Evolutionary conservation across 2,113 vertebrate genomes (phyloP).

Genomic region (Zosterops borbonicus): DNA sequence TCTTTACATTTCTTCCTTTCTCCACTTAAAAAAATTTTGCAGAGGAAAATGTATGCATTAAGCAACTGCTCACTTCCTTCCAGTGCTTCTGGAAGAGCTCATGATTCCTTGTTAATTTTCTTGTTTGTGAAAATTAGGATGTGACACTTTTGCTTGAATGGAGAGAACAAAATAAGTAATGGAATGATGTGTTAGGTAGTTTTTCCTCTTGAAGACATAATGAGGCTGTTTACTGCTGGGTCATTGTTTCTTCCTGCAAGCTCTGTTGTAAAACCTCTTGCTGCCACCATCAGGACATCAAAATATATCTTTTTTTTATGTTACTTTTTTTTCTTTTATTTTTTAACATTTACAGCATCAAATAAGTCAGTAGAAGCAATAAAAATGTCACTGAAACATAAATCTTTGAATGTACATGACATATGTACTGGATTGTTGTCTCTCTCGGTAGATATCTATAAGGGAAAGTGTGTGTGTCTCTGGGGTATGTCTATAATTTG

Average conservation of each 20-base stretch:
- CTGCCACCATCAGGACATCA: constrained; percentile 54
- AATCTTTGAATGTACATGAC: background rate
- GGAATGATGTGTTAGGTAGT: background rate
- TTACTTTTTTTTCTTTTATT: background rate
- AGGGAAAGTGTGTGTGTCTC: background rate
- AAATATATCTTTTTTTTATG: background rate
- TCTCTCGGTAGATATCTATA: background rate
- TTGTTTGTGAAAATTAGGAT: background rate
- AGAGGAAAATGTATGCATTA: background rate
- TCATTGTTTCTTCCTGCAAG: background rate
- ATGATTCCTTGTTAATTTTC: background rate
- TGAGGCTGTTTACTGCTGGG: constrained; percentile 1
- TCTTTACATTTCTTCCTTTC: background rate
- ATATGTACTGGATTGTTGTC: background rate
- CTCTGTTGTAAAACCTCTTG: background rate
- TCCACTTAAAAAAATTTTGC: background rate
- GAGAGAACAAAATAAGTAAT: background rate
- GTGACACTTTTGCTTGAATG: background rate
- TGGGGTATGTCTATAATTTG: background rate
- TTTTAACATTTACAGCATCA: background rate
- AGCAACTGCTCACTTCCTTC: background rate
- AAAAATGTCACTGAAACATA: background rate
- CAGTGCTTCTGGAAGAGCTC: background rate
- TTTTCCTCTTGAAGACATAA: background rate
- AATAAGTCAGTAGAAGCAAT: background rate